phyloP scores from a whole-genome alignment of 2,113 vertebrate species.

The Myodes glareolus region DNA sequence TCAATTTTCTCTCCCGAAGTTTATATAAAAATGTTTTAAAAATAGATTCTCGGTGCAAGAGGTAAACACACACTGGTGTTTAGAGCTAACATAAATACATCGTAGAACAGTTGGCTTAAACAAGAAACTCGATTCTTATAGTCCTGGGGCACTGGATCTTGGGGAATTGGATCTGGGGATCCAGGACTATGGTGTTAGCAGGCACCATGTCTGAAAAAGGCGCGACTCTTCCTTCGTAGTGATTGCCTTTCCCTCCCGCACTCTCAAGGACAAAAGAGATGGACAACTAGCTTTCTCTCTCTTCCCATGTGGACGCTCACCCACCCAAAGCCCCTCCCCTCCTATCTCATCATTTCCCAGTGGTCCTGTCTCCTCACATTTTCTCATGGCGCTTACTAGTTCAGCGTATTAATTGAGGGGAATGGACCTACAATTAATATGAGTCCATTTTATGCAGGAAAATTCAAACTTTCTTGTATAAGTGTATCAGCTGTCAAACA shows the following conservation, averaged over 20 bases:
- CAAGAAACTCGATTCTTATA: background rate
- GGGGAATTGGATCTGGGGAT: background rate
- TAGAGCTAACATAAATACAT: background rate
- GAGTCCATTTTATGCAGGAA: background rate
- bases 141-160: background rate
- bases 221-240: background rate
- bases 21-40: constrained; percentile 29
- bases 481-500: background rate
- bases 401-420: too few relatives aligned
- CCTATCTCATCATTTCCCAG: too few relatives aligned
- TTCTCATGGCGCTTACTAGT: background rate
- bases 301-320: too few relatives aligned
- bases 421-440: background rate
- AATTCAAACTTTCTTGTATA: background rate
- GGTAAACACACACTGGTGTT: background rate
- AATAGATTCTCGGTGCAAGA: constrained; percentile 16
- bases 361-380: background rate
- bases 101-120: background rate
- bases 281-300: background rate
- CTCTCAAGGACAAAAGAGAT: background rate
- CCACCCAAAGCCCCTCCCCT: accelerated
- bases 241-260: background rate
- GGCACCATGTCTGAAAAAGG: background rate
- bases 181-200: background rate
- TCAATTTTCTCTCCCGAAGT: constrained; percentile 22